Evolutionary conservation across 1,140 invertebrate genomes (phyloP).

Genomic region (Saccostrea echinata): DNA sequence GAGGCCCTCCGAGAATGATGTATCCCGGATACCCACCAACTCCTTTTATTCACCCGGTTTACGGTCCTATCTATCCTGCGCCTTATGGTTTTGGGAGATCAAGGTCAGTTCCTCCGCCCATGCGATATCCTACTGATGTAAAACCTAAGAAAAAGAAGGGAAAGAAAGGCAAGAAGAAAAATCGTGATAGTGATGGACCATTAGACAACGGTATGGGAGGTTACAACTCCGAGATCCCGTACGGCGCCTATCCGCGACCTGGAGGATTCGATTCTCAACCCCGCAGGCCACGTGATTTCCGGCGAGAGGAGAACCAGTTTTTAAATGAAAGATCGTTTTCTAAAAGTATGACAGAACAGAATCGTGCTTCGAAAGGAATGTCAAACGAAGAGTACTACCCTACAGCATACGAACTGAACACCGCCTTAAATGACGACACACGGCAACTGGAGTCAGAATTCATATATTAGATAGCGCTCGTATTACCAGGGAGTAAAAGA

Average conservation of each 20-base stretch:
- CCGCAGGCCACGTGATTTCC: conserved; percentile 66
- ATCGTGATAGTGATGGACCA: conserved; percentile 57
- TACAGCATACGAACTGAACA: conserved; percentile 69
- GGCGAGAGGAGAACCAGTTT: conserved; percentile 70
- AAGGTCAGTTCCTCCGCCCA: conserved; percentile 67
- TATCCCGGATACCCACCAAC: conserved; percentile 52
- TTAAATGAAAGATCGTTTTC: conserved; percentile 74
- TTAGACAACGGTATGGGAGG: conserved; percentile 68
- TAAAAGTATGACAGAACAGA: conserved; percentile 66
- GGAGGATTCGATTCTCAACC: conserved; percentile 59
- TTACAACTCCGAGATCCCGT: conserved; percentile 70
- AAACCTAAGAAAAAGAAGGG: conserved; percentile 51
- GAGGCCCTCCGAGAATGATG: conserved; percentile 49
- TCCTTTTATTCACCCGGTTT: conserved; percentile 52
- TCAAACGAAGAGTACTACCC: conserved; percentile 59
- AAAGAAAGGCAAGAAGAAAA: conserved; percentile 65
- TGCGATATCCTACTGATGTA: conserved; percentile 58
- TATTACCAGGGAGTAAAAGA: no score
- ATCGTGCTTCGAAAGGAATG: conserved; percentile 51
- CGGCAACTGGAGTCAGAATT: conserved; percentile 39
- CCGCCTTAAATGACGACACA: conserved; percentile 38
- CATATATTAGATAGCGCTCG: neutral
- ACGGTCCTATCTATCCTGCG: conserved; percentile 28
- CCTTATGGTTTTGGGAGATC: conserved; percentile 42
- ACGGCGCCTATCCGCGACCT: conserved; percentile 10